These are phyloP conservation scores for Oostethus manadensis DNA, from an alignment of 2,113 vertebrate species.

Conservation along the genomic window DNA sequence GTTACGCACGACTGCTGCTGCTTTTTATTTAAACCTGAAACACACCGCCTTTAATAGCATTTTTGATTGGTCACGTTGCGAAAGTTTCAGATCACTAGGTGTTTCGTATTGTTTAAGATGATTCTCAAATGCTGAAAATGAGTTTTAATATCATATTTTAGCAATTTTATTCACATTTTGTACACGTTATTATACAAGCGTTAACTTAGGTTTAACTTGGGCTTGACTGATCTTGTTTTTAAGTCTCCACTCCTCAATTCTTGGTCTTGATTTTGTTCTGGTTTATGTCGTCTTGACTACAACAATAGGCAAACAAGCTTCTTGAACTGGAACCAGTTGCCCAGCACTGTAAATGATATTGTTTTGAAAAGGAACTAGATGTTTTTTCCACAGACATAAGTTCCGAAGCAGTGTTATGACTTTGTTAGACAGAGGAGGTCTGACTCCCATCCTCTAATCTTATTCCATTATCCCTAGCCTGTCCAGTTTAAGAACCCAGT, in stretches of 20 bases:
- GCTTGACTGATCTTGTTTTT: too few relatives aligned
- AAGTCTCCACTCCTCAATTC: not conserved
- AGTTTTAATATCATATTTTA: too few relatives aligned
- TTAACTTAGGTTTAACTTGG: too few relatives aligned
- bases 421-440: slow-evolving; percentile 7
- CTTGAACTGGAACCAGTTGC: slow-evolving; percentile 3
- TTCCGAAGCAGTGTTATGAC: slow-evolving; percentile 11
- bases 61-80: too few relatives aligned
- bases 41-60: too few relatives aligned
- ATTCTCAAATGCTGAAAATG: too few relatives aligned
- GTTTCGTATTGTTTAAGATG: too few relatives aligned
- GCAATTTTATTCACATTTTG: too few relatives aligned
- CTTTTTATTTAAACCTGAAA: too few relatives aligned
- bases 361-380: slow-evolving; percentile 10
- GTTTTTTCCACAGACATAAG: slow-evolving; percentile 16
- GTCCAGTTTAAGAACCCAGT: slow-evolving; percentile 48
- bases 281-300: not conserved
- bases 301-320: not conserved
- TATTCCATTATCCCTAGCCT: slow-evolving; percentile 22
- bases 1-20: too few relatives aligned
- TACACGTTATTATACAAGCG: too few relatives aligned
- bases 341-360: slow-evolving; percentile 28
- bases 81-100: too few relatives aligned
- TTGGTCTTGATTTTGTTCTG: not conserved
- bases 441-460: slow-evolving; percentile 17